Percentiles rank a stretch among this genome's conserved stretches.
Evolutionary conservation across 2,113 vertebrate genomes (phyloP).

Genomic region (Athene noctua): DNA sequence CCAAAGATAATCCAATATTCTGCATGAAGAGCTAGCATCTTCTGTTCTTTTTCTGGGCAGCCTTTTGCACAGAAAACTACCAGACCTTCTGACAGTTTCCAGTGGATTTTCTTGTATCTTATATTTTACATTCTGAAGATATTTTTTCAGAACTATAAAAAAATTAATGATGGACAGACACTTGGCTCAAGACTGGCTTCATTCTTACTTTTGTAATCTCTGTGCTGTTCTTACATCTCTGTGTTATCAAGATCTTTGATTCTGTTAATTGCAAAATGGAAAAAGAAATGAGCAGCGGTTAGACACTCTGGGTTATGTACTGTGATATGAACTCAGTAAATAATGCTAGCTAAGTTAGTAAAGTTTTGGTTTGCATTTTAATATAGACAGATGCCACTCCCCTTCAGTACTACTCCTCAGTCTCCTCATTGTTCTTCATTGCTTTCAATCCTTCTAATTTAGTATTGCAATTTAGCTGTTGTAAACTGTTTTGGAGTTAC

Average conservation of each 20-base stretch:
- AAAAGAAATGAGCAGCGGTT: background rate
- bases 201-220: background rate
- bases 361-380: background rate
- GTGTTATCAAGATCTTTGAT: background rate
- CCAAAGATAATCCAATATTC: background rate
- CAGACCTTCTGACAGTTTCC: background rate
- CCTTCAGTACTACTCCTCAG: background rate
- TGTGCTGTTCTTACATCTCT: background rate
- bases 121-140: accelerated
- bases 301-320: background rate
- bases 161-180: background rate
- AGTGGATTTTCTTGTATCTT: background rate
- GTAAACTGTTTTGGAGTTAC: background rate
- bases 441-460: background rate
- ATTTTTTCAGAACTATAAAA: background rate
- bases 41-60: background rate
- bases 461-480: background rate
- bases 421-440: background rate
- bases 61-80: background rate
- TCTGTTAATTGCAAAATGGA: background rate
- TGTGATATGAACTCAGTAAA: background rate
- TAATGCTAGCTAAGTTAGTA: background rate
- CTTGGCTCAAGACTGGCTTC: background rate
- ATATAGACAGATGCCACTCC: background rate
- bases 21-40: background rate